Evolutionary conservation across 1,140 invertebrate species (phyloP).

Genomic region (Drosophila repleta): DNA sequence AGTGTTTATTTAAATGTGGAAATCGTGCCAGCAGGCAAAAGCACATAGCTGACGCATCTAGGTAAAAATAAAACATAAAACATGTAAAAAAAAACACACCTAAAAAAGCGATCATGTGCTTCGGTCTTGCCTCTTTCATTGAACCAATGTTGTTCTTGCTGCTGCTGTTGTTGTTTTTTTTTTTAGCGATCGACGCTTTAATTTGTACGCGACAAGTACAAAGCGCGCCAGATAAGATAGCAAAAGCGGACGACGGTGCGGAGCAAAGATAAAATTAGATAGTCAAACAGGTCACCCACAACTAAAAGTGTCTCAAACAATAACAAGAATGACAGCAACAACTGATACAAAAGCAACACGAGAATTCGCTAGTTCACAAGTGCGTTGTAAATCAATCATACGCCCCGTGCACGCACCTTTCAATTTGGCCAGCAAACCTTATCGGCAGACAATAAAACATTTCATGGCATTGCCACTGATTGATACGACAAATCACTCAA

Average conservation of each 20-base stretch:
- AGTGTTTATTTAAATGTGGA: conserved; percentile 53
- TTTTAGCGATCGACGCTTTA: conserved; percentile 60
- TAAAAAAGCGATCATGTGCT: conserved; percentile 37
- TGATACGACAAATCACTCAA: conserved; percentile 25
- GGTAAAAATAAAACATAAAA: conserved; percentile 33
- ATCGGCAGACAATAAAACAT: conserved; percentile 17
- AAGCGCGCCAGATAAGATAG: conserved; percentile 64
- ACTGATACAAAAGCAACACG: not conserved
- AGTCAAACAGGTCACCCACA: conserved; percentile 47
- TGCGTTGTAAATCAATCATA: conserved; percentile 56
- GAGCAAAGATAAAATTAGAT: conserved; percentile 40
- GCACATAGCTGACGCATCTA: conserved; percentile 34
- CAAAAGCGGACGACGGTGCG: not conserved
- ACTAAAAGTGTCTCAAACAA: conserved; percentile 10
- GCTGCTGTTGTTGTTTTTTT: conserved; percentile 2
- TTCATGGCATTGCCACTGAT: conserved; percentile 17
- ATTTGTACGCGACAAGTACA: conserved; percentile 67
- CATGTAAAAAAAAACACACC: conserved; percentile 19
- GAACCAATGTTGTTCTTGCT: not conserved
- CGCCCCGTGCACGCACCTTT: conserved; percentile 22
- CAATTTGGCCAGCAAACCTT: conserved; percentile 22
- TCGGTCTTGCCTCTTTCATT: conserved; percentile 26
- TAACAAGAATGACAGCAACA: conserved; percentile 10
- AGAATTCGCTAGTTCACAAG: conserved; percentile 40
- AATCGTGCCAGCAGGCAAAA: conserved; percentile 52